phyloP scores from a whole-genome alignment of 2,888 invertebrate species.

The Galeruca laticollis region DNA sequence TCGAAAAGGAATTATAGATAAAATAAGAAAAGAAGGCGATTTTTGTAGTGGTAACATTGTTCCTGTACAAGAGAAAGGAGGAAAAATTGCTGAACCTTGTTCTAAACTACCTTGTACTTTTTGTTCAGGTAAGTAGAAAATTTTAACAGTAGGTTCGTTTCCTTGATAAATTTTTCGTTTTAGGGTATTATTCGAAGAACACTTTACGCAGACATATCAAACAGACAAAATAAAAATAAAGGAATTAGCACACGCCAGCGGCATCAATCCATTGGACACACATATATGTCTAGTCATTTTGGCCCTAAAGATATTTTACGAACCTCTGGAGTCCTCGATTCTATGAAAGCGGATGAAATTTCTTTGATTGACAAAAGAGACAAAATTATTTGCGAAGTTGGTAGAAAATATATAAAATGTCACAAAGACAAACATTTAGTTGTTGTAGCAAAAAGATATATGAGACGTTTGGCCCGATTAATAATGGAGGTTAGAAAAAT shows the following conservation, averaged over 20 bases:
- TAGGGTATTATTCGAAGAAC: not conserved
- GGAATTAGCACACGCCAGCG: too few species aligned
- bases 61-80: not conserved
- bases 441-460: conserved; percentile 1
- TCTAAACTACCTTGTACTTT: not conserved
- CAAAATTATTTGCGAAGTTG: too few species aligned
- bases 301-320: too few species aligned
- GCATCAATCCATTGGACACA: too few species aligned
- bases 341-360: too few species aligned
- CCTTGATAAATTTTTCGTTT: not conserved
- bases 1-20: not conserved
- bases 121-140: not conserved
- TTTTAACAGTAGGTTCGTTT: not conserved
- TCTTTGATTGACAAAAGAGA: too few species aligned
- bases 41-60: not conserved
- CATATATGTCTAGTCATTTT: too few species aligned
- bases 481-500: not conserved
- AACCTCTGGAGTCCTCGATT: too few species aligned
- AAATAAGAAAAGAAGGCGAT: not conserved
- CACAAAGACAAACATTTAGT: not conserved
- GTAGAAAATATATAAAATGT: too few species aligned
- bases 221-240: too few species aligned
- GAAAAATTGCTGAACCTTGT: not conserved
- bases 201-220: too few species aligned
- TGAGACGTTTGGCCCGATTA: not conserved